Conservation (phyloP, 1,140 invertebrate species). For the Ectropis grisescens region DNA sequence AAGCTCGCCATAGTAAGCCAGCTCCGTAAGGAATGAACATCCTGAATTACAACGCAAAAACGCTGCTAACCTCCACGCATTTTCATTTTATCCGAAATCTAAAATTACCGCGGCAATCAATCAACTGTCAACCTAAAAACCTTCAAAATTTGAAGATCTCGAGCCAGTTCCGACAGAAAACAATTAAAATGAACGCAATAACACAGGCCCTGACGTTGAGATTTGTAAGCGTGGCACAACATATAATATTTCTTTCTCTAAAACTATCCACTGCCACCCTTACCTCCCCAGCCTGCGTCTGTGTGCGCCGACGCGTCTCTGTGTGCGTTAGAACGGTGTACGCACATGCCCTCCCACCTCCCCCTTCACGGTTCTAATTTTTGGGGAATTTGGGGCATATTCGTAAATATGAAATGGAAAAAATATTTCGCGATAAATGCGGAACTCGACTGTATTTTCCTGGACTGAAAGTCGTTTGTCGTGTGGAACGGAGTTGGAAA, state of each 20-base stretch:
- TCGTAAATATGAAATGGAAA: slow-evolving; percentile 71
- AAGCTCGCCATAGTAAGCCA: no score
- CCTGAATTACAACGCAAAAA: no score
- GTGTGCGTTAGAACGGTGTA: slow-evolving; percentile 42
- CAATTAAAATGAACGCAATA: slow-evolving; percentile 1
- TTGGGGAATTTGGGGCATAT: slow-evolving; percentile 70
- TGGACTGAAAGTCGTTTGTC: slow-evolving; percentile 24
- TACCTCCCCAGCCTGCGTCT: slow-evolving; percentile 8
- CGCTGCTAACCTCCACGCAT: no score
- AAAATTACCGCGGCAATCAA: no score
- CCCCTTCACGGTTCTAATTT: slow-evolving; percentile 70
- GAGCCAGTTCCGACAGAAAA: no score
- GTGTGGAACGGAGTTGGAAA: slow-evolving; percentile 35
- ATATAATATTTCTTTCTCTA: slow-evolving; percentile 31
- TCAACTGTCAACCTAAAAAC: no score
- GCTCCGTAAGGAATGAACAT: no score
- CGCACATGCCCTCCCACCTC: slow-evolving; percentile 25
- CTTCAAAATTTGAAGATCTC: no score
- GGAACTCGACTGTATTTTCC: slow-evolving; percentile 26
- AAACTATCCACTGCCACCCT: slow-evolving; percentile 57
- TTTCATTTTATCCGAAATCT: no score
- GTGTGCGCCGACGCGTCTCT: slow-evolving; percentile 7
- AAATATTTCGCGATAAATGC: slow-evolving; percentile 53
- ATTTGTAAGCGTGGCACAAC: neutral
- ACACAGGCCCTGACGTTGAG: slow-evolving; percentile 1